phyloP scores from a whole-genome alignment of 2,797 vertebrate species.

The Melanotaenia maccullochi region DNA sequence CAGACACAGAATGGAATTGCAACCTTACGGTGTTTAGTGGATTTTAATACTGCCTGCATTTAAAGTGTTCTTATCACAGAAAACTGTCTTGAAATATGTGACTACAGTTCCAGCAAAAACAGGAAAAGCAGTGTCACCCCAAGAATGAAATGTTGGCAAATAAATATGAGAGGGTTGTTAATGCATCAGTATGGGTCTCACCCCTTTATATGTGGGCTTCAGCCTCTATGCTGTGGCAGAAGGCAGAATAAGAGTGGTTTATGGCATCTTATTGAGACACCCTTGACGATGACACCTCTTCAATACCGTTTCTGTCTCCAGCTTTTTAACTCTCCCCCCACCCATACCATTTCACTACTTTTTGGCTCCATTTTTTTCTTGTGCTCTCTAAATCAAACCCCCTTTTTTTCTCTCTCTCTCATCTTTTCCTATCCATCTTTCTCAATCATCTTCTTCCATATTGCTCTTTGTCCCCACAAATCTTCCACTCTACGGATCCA shows the following conservation, averaged over 20 bases:
- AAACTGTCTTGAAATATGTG: slow-evolving; percentile 13
- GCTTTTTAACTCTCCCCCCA: slow-evolving; percentile 52
- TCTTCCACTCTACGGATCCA: slow-evolving; percentile 59
- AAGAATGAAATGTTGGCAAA: slow-evolving; percentile 38
- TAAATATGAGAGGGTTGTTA: slow-evolving; percentile 49
- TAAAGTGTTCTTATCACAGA: slow-evolving; percentile 19
- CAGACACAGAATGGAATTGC: neutral
- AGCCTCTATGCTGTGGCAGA: slow-evolving; percentile 59
- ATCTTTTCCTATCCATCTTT: slow-evolving; percentile 75
- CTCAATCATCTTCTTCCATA: slow-evolving; percentile 77
- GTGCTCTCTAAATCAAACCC: slow-evolving; percentile 66
- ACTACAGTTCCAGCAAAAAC: slow-evolving; percentile 11
- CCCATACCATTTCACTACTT: slow-evolving; percentile 36
- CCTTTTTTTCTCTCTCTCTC: slow-evolving; percentile 46
- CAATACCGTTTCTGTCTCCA: slow-evolving; percentile 64
- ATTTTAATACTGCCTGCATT: neutral
- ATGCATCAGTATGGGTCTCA: slow-evolving; percentile 39
- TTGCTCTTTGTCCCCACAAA: slow-evolving; percentile 70
- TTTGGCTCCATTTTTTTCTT: slow-evolving; percentile 61
- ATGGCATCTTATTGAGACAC: slow-evolving; percentile 76
- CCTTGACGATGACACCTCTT: slow-evolving; percentile 76
- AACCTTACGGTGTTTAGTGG: neutral
- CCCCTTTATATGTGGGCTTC: slow-evolving; percentile 54
- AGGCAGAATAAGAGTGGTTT: slow-evolving; percentile 74
- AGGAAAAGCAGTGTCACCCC: slow-evolving; percentile 15